phyloP scores from a whole-genome alignment of 2,888 invertebrate species.

The Anaspis maculata region DNA sequence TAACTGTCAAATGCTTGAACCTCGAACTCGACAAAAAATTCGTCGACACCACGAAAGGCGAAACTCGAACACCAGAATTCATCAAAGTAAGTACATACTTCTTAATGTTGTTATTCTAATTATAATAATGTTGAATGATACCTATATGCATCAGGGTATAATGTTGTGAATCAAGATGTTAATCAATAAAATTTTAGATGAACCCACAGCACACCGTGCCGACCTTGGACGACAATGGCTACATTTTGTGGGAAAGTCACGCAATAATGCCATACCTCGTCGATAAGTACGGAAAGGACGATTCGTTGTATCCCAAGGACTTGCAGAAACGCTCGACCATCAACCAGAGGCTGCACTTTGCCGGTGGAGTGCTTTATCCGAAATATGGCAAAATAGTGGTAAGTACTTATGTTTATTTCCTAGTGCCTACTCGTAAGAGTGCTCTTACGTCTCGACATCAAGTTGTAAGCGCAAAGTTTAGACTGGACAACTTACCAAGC shows the following conservation, averaged over 20 bases:
- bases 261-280: too few relatives aligned
- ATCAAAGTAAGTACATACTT: conserved; percentile 35
- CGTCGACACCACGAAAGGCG: conserved; percentile 42
- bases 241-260: too few relatives aligned
- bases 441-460: too few relatives aligned
- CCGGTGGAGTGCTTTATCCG: conserved; percentile 9
- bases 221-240: conserved; percentile 42
- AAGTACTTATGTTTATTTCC: conserved; percentile 1
- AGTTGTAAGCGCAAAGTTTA: too few relatives aligned
- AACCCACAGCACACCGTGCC: conserved; percentile 51
- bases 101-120: background rate
- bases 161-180: too few relatives aligned
- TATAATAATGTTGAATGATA: background rate
- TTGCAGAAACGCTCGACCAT: conserved; percentile 23
- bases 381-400: too few relatives aligned
- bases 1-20: conserved; percentile 43
- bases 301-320: conserved; percentile 29
- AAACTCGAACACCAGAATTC: conserved; percentile 38
- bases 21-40: conserved; percentile 41
- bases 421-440: conserved; percentile 25
- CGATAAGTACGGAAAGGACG: too few relatives aligned
- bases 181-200: conserved; percentile 29
- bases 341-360: conserved; percentile 14
- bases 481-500: too few relatives aligned
- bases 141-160: too few relatives aligned